A percentile compares a stretch with the other conserved stretches of the same genome.
Conservation (phyloP, 2,888 invertebrate species). For the Cheilosia vulpina region DNA sequence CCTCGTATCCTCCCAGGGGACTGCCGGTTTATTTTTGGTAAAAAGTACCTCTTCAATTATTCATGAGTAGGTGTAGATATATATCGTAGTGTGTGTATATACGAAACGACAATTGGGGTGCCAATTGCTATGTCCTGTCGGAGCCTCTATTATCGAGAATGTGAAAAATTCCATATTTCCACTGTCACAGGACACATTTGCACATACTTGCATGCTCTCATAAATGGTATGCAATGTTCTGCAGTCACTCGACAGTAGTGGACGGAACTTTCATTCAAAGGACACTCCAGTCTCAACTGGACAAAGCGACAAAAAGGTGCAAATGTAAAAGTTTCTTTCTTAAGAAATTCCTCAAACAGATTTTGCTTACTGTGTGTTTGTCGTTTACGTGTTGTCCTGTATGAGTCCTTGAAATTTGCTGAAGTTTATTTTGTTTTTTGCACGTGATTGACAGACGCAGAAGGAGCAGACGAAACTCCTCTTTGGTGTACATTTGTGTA, state of each 20-base stretch:
- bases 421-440: conserved; percentile 19
- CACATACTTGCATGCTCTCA: background rate
- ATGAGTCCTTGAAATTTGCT: conserved; percentile 56
- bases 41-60: conserved; percentile 68
- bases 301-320: conserved; percentile 52
- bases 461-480: conserved; percentile 1
- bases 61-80: conserved; percentile 48
- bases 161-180: conserved; percentile 66
- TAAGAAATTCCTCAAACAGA: conserved; percentile 40
- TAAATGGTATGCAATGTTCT: conserved; percentile 23
- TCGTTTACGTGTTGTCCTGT: conserved; percentile 5
- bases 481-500: conserved; percentile 24
- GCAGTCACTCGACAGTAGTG: conserved; percentile 11
- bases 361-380: conserved; percentile 22
- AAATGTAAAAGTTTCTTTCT: conserved; percentile 49
- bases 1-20: conserved; percentile 47
- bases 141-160: conserved; percentile 38
- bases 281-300: conserved; percentile 1
- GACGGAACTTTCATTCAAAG: conserved; percentile 21
- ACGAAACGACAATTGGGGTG: conserved; percentile 42
- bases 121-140: conserved; percentile 63
- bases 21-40: background rate
- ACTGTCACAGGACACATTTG: conserved; percentile 45
- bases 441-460: conserved; percentile 20
- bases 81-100: background rate